A percentile compares a stretch with the other conserved stretches of the same genome.
phyloP scores from a whole-genome alignment of 2,888 invertebrate genomes.

The Coenonympha arcania region DNA sequence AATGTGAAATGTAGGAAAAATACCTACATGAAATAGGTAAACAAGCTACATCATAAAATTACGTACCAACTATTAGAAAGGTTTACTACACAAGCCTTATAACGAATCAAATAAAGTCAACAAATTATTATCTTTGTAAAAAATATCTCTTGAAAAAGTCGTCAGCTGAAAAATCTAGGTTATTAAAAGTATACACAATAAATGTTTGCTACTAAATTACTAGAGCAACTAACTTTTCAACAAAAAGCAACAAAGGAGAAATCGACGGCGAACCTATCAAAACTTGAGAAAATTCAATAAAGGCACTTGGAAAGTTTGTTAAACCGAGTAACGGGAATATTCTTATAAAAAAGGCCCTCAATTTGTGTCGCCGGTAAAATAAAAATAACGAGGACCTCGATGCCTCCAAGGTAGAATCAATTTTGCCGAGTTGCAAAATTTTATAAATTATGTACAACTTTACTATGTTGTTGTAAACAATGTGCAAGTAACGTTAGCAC shows the following conservation, averaged over 20 bases:
- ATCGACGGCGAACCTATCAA: constrained; percentile 72
- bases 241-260: constrained; percentile 58
- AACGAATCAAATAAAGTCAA: background rate
- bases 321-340: constrained; percentile 66
- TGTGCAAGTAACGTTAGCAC: constrained; percentile 15
- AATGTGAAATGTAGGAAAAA: too few species aligned
- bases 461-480: constrained; percentile 22
- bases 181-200: constrained; percentile 25
- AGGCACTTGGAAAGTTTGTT: constrained; percentile 70
- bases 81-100: background rate
- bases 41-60: too few species aligned
- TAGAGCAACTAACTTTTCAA: constrained; percentile 50
- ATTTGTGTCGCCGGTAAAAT: constrained; percentile 63
- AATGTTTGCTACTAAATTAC: constrained; percentile 56
- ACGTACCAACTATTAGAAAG: too few species aligned
- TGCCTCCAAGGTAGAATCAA: constrained; percentile 42
- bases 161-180: constrained; percentile 13
- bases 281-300: constrained; percentile 74
- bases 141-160: background rate
- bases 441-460: constrained; percentile 16
- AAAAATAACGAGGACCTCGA: constrained; percentile 46
- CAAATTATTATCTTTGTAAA: background rate
- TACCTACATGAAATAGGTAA: too few species aligned
- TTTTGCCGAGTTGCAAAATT: constrained; percentile 41
- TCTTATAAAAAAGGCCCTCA: constrained; percentile 64